Base-by-base conservation (phyloP, 2,797 vertebrate species). In the Phrynocephalus guinanensis region DNA sequence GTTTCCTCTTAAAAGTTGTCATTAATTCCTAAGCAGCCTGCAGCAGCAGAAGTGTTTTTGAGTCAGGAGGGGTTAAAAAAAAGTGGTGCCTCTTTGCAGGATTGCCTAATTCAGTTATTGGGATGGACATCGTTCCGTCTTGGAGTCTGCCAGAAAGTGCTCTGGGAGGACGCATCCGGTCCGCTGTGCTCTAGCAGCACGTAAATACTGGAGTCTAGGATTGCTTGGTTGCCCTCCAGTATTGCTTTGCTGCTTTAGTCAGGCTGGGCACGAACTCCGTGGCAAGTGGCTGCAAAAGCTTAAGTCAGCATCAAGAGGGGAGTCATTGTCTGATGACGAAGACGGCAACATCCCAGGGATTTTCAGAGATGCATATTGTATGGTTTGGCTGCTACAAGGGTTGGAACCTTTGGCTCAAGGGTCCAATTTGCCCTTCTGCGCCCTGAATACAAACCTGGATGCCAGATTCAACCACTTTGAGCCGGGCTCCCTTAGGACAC, bases 191-290 rank as follows among this genome's bases (percentile, higher is more conserved):
- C 92, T 96, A 97, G 97, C 96, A 97, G 97, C 97, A 97, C 96
- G 95, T 96, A 97, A 96, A 97, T 97, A 97, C 97, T 97, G 97
- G 97, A 97, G 96, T 96, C 93, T 92, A 92, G 93, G 91, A 93
- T 92, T 86, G 86, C 89, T 90, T 94, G 83, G 78, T 90, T 94
- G 93, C 93, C 96, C 95, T 97, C 97, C 97, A 97, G 97, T 97
- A 96, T 97, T 97, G 92, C 96, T 94, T 96, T 97, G 97, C 97
- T 97, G 97, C 97, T 97, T 92, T 95, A 97, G 96, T 96, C 95
- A 95, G 94, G 96, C 95, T 96, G 93, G 93, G 92, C 91, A 83
- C 87, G 68, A 83, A 84, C 81, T 26, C 24, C 24, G 1, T 18
- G 56, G 87, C 24, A 44, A 72, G 16, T n/a, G 9, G 28, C 28